phyloP scores from a whole-genome alignment of 2,113 vertebrate species.

The Carassius auratus region DNA sequence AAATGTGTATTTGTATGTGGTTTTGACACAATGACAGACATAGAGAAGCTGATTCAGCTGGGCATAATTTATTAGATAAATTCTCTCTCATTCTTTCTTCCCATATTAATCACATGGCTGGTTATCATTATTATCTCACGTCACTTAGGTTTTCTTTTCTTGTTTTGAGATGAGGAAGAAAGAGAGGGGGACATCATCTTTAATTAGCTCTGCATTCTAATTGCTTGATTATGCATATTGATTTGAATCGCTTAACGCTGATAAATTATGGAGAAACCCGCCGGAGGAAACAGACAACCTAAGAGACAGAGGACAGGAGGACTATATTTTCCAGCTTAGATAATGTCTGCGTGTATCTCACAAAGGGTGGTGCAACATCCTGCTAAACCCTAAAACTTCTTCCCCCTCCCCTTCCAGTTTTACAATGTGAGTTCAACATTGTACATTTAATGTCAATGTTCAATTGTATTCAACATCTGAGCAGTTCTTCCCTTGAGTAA shows the following conservation, averaged over 20 bases:
- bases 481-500: slow-evolving; percentile 8
- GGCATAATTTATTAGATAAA: slow-evolving; percentile 21
- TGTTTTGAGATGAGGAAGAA: not conserved
- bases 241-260: slow-evolving; percentile 55
- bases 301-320: slow-evolving; percentile 42
- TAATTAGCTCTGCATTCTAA: slow-evolving; percentile 56
- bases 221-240: slow-evolving; percentile 56
- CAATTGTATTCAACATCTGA: too few species aligned
- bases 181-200: slow-evolving; percentile 42
- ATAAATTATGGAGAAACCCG: slow-evolving; percentile 51
- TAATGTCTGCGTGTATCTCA: slow-evolving; percentile 12
- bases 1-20: not conserved
- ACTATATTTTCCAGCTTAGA: slow-evolving; percentile 44
- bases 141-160: slow-evolving; percentile 25
- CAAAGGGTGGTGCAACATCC: not conserved
- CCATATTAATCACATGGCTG: slow-evolving; percentile 20
- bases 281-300: slow-evolving; percentile 37
- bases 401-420: slow-evolving; percentile 18
- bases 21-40: slow-evolving; percentile 8
- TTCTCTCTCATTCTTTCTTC: slow-evolving; percentile 10
- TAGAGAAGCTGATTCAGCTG: slow-evolving; percentile 30
- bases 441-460: too few species aligned
- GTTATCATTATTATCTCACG: slow-evolving; percentile 39
- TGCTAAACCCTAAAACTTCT: not conserved
- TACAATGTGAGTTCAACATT: not conserved